phyloP scores from a whole-genome alignment of 2,888 invertebrate species.

The Lochmaea capreae region DNA sequence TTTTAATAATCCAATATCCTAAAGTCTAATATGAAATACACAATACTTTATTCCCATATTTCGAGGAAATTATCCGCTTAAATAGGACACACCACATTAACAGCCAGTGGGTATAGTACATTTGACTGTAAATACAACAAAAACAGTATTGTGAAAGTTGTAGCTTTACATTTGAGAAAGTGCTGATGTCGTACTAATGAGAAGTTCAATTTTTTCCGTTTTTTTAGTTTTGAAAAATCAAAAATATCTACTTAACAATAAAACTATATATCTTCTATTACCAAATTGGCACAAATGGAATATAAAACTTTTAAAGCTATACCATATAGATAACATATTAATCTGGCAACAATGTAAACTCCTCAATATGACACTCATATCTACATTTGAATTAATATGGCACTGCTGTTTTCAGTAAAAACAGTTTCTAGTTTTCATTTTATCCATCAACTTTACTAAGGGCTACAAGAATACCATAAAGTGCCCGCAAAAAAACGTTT shows the following conservation, averaged over 20 bases:
- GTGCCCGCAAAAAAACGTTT: too few species aligned
- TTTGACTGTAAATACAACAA: conserved; percentile 50
- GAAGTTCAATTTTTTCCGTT: conserved; percentile 24
- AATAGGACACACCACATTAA: conserved; percentile 50
- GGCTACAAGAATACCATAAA: not conserved
- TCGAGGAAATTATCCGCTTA: not conserved
- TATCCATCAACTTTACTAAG: not conserved
- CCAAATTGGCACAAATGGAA: conserved; percentile 21
- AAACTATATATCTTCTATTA: not conserved
- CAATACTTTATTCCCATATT: not conserved
- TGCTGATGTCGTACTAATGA: conserved; percentile 19
- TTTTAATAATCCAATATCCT: too few species aligned
- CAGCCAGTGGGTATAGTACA: conserved; percentile 65
- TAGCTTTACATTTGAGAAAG: conserved; percentile 32
- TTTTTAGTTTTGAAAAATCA: not conserved
- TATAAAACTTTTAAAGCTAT: conserved; percentile 13
- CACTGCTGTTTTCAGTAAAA: not conserved
- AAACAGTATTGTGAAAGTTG: conserved; percentile 28
- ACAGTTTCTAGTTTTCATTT: not conserved
- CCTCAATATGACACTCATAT: not conserved
- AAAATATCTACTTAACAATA: conserved; percentile 4
- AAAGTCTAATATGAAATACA: too few species aligned
- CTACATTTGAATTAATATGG: not conserved
- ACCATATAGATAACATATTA: conserved; percentile 18
- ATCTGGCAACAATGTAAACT: conserved; percentile 11